Base-by-base conservation (phyloP, 1,140 invertebrate species). In the Eupeodes corollae region DNA sequence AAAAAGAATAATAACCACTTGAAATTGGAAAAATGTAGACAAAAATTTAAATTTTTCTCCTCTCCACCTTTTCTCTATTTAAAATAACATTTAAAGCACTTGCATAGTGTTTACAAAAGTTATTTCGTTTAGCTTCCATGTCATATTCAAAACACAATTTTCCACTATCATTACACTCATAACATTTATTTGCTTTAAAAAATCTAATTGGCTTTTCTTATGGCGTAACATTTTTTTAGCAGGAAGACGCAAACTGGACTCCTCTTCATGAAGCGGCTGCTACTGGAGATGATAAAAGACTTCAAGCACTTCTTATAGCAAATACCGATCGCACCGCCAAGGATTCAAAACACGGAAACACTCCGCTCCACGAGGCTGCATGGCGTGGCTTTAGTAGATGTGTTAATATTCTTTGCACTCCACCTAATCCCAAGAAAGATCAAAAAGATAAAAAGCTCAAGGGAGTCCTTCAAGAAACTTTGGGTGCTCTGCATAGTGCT, bases 381-480 rank as follows among this genome's bases (percentile, higher is more conserved):
- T 96, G 91, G 88, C 88, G 92, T 55, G 92, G 93, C 0, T 95
- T 84, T 69, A 93, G 90, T 62, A 77, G 83, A 42, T 88, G 86
- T 34, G 81, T 91, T 21, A 79, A 86, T 51, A 68, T 85, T 14
- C 75, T 97, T 34, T 77, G 81, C 37, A 75, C 79, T 52, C 68
- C 70, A 15, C 58, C 67, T 42, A 33, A 49, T 15, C 26, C 12
- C 5, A 14, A 21, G 11, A 46, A 46, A 41, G 14, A 41, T 16
- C 13, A 37, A 37, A 33, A 54, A 14, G 32, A 46, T 31, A 42
- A 51, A 13, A 6, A 46, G 14, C 5, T 30, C 1, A 50, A 48
- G 33, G 19, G 19, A 39, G 42, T 9, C 26, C 41, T 31, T 19
- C 51, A 49, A 1, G 49, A 55, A 33, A 56, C 57, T 12, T 54